These are phyloP conservation scores for Myripristis jacobus DNA, from an alignment of 2,797 vertebrate genomes.

Conservation along the genomic window DNA sequence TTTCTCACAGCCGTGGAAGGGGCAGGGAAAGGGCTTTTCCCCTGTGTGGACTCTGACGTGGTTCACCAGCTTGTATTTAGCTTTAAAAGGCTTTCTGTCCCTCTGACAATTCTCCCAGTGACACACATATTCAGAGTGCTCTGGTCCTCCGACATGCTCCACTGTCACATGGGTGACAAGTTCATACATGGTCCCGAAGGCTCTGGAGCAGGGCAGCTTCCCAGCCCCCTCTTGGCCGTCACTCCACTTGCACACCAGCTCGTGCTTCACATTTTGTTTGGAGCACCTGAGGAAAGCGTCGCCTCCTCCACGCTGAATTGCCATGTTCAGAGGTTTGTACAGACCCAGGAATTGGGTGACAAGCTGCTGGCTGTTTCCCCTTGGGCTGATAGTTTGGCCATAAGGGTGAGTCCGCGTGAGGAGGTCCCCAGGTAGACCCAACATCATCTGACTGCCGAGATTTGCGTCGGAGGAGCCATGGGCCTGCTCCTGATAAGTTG, in stretches of 20 bases:
- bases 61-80: conserved; percentile 85
- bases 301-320: conserved; percentile 78
- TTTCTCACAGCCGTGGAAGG: conserved; percentile 83
- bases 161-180: conserved; percentile 86
- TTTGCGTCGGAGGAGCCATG: conserved; percentile 79
- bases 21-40: conserved; percentile 81
- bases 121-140: conserved; percentile 81
- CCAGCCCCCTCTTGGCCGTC: conserved; percentile 79
- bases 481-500: conserved; percentile 85
- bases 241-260: conserved; percentile 85
- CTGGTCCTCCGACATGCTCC: conserved; percentile 84
- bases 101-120: conserved; percentile 83
- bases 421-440: conserved; percentile 83
- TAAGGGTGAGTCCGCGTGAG: conserved; percentile 81
- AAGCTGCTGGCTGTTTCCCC: conserved; percentile 80
- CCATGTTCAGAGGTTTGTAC: conserved; percentile 83
- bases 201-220: conserved; percentile 80
- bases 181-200: conserved; percentile 86
- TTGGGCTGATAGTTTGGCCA: conserved; percentile 77
- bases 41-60: conserved; percentile 83
- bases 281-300: conserved; percentile 84
- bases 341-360: conserved; percentile 83
- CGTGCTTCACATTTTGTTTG: conserved; percentile 79
- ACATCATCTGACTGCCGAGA: conserved; percentile 82
- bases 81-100: conserved; percentile 82